Evolutionary conservation across 1,140 invertebrate species (phyloP).

Genomic region (Heliconius congener): DNA sequence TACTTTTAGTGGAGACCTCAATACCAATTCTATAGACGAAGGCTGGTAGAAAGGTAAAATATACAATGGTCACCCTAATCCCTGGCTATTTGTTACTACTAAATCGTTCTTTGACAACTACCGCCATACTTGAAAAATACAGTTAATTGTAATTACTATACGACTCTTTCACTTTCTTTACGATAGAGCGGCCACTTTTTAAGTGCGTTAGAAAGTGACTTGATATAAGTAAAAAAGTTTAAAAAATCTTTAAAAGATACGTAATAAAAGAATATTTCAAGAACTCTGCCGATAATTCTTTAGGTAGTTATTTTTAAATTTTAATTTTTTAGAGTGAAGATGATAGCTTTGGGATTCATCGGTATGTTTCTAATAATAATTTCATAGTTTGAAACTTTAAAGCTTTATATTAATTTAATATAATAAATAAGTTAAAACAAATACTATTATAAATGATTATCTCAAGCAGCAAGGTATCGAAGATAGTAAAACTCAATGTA

Average conservation of each 20-base stretch:
- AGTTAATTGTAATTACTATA: slow-evolving; percentile 18
- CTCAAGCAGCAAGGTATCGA: no score
- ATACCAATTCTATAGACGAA: background rate
- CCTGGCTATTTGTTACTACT: slow-evolving; percentile 7
- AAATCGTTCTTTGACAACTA: slow-evolving; percentile 26
- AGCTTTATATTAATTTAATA: no score
- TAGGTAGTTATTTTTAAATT: no score
- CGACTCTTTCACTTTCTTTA: slow-evolving; percentile 16
- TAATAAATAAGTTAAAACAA: no score
- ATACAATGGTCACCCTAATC: slow-evolving; percentile 27
- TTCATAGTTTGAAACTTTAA: no score
- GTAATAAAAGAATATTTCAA: background rate
- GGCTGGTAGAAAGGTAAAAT: slow-evolving; percentile 1
- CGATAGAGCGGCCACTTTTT: background rate
- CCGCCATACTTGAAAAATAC: slow-evolving; percentile 17
- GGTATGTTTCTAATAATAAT: no score
- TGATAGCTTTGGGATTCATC: background rate
- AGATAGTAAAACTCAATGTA: no score
- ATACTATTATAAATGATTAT: no score
- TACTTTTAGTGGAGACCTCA: background rate
- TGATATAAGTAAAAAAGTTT: background rate
- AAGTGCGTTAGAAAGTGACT: slow-evolving; percentile 11
- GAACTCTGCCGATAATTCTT: background rate
- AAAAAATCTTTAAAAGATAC: background rate
- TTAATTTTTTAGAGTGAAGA: background rate